Percentiles rank a stretch among this genome's conserved stretches.
Evolutionary conservation across 2,888 invertebrate genomes (phyloP).

Genomic region (Alloplasta piceator): DNA sequence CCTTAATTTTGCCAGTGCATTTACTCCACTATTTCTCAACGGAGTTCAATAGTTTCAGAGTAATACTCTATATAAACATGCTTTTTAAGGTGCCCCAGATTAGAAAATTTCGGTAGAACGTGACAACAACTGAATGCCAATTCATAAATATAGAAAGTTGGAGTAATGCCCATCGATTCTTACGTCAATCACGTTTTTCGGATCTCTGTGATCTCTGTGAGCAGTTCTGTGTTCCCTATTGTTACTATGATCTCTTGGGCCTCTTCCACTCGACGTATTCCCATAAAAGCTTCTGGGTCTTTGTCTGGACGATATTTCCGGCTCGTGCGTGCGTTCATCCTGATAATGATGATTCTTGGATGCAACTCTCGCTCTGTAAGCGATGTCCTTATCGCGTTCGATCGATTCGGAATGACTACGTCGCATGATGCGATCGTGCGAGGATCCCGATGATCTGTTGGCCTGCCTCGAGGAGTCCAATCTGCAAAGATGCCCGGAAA

Average conservation of each 20-base stretch:
- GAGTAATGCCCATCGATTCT: neutral
- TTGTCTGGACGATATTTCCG: slow-evolving; percentile 76
- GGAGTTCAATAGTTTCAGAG: too few relatives aligned
- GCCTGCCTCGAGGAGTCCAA: slow-evolving; percentile 74
- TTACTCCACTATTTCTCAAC: too few relatives aligned
- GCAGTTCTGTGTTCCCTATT: slow-evolving; percentile 66
- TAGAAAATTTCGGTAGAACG: too few relatives aligned
- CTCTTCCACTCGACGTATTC: slow-evolving; percentile 77
- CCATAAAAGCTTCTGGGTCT: slow-evolving; percentile 82
- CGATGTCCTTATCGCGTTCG: slow-evolving; percentile 77
- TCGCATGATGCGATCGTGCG: slow-evolving; percentile 70
- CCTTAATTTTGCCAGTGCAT: too few relatives aligned
- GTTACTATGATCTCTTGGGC: slow-evolving; percentile 78
- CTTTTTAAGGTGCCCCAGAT: too few relatives aligned
- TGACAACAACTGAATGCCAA: too few relatives aligned
- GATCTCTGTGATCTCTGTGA: slow-evolving; percentile 49
- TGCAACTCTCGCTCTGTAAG: slow-evolving; percentile 75
- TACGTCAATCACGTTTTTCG: slow-evolving; percentile 54
- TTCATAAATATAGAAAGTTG: too few relatives aligned
- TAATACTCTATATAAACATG: too few relatives aligned
- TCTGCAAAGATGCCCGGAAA: slow-evolving; percentile 60
- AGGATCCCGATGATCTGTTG: slow-evolving; percentile 69
- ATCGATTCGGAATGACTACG: slow-evolving; percentile 76
- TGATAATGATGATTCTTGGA: slow-evolving; percentile 79
- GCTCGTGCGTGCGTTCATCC: slow-evolving; percentile 72